Evolutionary conservation across 2,888 invertebrate species (phyloP), one percentile per base, ranked within the genome.

Genomic region (Cryptosula pallasiana): DNA sequence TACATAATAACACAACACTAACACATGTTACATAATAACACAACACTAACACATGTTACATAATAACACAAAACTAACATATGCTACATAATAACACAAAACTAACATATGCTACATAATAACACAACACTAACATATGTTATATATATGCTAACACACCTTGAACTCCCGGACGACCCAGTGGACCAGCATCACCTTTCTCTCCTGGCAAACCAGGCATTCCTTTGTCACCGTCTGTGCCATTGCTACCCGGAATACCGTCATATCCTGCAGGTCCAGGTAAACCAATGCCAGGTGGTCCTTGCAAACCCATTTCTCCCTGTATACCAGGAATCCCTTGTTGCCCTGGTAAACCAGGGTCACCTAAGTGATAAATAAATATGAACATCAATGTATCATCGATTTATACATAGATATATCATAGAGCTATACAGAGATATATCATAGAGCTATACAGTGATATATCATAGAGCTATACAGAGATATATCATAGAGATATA

Each of bases 141-240:
- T n/a, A n/a, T 45, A 45, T 20, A 45, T 45, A 45, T 5, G 20
- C 45, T 45, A 45, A 45, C n/a, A n/a, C n/a, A 45, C 73, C 73
- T 57, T 20, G 45, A 45, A 29, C 35, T 34, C 74, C 74, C 2
- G 71, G 25, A n/a, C 2, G 55, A 13, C 74, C 74, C 2, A 54
- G 13, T 20, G 69, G 36, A 13, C 74, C 74, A 25, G 63, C 36
- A 16, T 32, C 25, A 13, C 74, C 74, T 54, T 20, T 54, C 5
- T n/a, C 25, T 55, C 74, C 74, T 3, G 16, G 29, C 1, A 35
- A 34, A 1, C 74, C 74, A 1, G 2, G 34, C 1, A n/a, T 23
- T 20, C 74, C 74, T 23, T 35, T 23, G 5, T 29, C 27, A 16
- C 74, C 54, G 23, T n/a, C 27, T 29, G 35, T 34, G 1, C 45